phyloP scores from a whole-genome alignment of 2,797 vertebrate species.

The Tangara arthus region DNA sequence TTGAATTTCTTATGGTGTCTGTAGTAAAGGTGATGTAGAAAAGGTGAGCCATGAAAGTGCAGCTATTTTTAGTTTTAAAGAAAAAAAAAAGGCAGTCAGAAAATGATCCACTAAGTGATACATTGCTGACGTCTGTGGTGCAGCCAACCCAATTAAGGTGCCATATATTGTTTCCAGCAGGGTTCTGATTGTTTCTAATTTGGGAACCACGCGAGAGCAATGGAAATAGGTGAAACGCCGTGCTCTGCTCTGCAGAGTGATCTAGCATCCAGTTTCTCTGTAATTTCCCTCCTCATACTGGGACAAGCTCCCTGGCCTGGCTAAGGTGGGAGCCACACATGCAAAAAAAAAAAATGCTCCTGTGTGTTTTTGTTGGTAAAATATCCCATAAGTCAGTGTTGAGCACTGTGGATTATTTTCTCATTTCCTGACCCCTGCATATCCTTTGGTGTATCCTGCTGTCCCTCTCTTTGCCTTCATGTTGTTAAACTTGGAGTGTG shows the following conservation, averaged over 20 bases:
- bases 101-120: slow-evolving; percentile 23
- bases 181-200: slow-evolving; percentile 57
- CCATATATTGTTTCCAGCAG: slow-evolving; percentile 51
- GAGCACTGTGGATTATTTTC: background rate
- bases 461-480: background rate
- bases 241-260: background rate
- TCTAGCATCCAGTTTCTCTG: background rate
- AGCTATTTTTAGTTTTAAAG: slow-evolving; percentile 33
- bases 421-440: background rate
- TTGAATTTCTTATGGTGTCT: background rate
- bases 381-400: background rate
- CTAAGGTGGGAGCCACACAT: background rate
- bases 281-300: background rate
- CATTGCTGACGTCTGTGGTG: slow-evolving; percentile 35
- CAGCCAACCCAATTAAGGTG: slow-evolving; percentile 53
- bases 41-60: slow-evolving; percentile 49
- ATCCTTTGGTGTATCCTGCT: background rate
- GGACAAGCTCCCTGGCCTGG: background rate
- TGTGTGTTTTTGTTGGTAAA: background rate
- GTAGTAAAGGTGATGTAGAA: slow-evolving; percentile 25
- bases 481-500: background rate
- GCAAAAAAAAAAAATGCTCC: accelerated
- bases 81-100: background rate
- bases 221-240: slow-evolving; percentile 4
- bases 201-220: slow-evolving; percentile 25